These are phyloP conservation scores for Xylocampa areola DNA, from an alignment of 2,888 invertebrate genomes.

Conservation along the genomic window DNA sequence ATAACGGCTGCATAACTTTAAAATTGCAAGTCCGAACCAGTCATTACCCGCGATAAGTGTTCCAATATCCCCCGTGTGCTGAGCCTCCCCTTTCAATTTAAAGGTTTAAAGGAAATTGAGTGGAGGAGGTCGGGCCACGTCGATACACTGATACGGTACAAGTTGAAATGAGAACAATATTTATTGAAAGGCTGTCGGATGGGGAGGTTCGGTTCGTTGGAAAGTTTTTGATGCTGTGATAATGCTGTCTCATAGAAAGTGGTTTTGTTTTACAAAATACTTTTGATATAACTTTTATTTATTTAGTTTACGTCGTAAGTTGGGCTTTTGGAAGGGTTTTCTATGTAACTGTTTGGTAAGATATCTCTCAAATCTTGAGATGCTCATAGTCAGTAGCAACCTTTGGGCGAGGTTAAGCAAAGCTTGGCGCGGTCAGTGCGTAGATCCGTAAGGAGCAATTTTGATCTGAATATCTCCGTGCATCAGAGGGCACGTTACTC, in stretches of 20 bases:
- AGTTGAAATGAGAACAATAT: constrained; percentile 51
- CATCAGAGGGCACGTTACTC: too few species aligned
- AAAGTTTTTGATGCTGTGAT: constrained; percentile 23
- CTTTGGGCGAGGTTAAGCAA: too few species aligned
- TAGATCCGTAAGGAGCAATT: too few species aligned
- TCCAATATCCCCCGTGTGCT: constrained; percentile 37
- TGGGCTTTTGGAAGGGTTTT: too few species aligned
- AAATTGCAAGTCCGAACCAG: constrained; percentile 31
- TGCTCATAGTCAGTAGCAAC: too few species aligned
- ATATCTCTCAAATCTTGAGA: too few species aligned
- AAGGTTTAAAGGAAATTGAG: constrained; percentile 58
- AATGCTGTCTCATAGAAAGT: constrained; percentile 15
- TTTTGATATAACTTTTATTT: neutral
- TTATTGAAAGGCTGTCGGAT: constrained; percentile 30
- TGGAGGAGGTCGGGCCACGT: constrained; percentile 34
- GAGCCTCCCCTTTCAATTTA: constrained; percentile 52
- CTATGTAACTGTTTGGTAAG: too few species aligned
- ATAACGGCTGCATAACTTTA: constrained; percentile 32
- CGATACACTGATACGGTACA: constrained; percentile 41
- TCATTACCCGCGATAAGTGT: constrained; percentile 45
- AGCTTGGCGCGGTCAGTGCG: too few species aligned
- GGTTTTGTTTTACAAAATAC: neutral
- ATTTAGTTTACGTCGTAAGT: too few species aligned
- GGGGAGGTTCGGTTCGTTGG: constrained; percentile 6
- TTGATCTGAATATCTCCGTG: too few species aligned